Percentiles rank a stretch among this genome's conserved stretches.
phyloP scores from a whole-genome alignment of 2,113 vertebrate species.

The Syngnathus typhle region DNA sequence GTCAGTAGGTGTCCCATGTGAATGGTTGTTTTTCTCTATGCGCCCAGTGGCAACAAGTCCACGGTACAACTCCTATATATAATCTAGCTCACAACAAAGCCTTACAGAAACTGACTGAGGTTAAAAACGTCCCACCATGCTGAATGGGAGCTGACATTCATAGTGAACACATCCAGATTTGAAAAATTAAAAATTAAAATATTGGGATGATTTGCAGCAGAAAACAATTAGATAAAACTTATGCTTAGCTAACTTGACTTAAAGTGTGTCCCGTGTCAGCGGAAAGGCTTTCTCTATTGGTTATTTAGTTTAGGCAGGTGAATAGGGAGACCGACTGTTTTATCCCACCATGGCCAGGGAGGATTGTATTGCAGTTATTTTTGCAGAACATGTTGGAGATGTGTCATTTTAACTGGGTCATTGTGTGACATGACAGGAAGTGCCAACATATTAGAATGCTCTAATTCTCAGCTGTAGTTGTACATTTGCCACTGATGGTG shows the following conservation, averaged over 20 bases:
- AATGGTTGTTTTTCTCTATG: no score
- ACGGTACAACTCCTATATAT: no score
- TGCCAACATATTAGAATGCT: not conserved
- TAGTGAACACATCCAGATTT: no score
- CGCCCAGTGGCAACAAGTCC: no score
- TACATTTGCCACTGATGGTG: constrained; percentile 12
- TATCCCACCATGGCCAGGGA: not conserved
- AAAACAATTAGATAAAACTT: no score
- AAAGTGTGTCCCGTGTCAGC: constrained; percentile 41
- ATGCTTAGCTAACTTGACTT: not conserved
- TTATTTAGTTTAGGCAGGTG: constrained; percentile 10
- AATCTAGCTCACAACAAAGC: no score
- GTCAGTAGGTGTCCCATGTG: no score
- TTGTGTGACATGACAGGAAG: constrained; percentile 22
- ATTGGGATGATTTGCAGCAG: no score
- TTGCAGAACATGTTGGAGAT: constrained; percentile 4
- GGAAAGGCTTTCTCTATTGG: constrained; percentile 22
- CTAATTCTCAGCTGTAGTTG: constrained; percentile 29
- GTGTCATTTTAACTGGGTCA: constrained; percentile 10
- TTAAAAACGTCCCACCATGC: no score
- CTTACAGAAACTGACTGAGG: no score
- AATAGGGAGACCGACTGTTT: not conserved
- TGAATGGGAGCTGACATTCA: no score
- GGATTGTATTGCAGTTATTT: constrained; percentile 7
- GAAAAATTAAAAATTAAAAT: no score